Conservation (phyloP, 2,113 vertebrate species). For the Fulica atra region DNA sequence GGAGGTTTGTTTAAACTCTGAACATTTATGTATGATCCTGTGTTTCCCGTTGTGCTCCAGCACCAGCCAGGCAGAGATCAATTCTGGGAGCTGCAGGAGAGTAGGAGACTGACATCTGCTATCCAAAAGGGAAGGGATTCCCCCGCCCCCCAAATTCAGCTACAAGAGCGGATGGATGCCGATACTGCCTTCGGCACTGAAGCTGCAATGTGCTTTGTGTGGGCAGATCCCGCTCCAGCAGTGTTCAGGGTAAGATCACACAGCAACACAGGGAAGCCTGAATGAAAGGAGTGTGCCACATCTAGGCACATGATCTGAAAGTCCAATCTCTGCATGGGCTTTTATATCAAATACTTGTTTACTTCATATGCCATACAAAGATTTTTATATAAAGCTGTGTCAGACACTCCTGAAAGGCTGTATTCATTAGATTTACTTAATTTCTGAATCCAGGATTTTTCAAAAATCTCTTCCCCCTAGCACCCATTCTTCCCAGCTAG, state of each 20-base stretch:
- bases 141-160: not conserved
- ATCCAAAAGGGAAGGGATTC: not conserved
- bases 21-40: not conserved
- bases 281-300: not conserved
- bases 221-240: not conserved
- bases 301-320: not conserved
- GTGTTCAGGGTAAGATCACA: not conserved
- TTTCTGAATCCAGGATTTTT: not conserved
- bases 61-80: not conserved
- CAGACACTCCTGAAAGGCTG: not conserved
- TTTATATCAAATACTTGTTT: not conserved
- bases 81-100: not conserved
- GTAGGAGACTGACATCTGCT: not conserved
- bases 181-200: not conserved
- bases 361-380: not conserved
- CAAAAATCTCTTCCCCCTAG: not conserved
- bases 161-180: not conserved
- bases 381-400: not conserved
- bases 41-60: fast-evolving
- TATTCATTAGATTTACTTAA: not conserved
- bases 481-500: not conserved
- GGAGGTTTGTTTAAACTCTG: not conserved
- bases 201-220: not conserved
- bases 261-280: not conserved
- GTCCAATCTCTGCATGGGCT: not conserved